Base-by-base conservation (phyloP, 2,888 invertebrate genomes). In the Phyllotreta cruciferae region DNA sequence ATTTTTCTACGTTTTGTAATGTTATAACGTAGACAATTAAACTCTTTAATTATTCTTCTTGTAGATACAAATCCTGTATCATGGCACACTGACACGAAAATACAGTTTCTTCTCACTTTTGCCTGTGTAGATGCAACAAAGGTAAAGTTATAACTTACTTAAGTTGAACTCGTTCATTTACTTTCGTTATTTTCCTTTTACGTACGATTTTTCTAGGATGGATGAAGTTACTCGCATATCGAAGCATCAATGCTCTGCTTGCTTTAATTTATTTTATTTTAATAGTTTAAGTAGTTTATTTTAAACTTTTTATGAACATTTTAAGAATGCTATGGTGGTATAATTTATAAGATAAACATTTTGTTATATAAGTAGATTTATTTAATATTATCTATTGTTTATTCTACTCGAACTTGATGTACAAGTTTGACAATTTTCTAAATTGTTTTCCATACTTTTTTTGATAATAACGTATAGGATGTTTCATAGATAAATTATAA, bases 71-170 rank as follows among this genome's bases (percentile, higher is more conserved):
- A 57, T 62, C 65, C 62, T 61, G 57, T 60, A 65, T 60, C 66
- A 61, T 67, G 62, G 67, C 67, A 66, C 66, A 62, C 58, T 62
- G 64, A 66, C 69, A 68, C 66, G 45, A 65, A 62, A 67, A 62
- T 65, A 68, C 66, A 66, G 66, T 64, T 66, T 68, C 68, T 70
- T 70, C 62, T 67, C 71, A 69, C 69, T 67, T 56, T 69, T 71
- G 71, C 70, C 70, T 71, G 71, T 63, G 70, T 71, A 71, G 71
- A 66, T 69, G 70, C 70, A 70, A 71, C 56, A 63, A 56, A 67
- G 60, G 64, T 64, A 57, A 56, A 61, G 42, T 57, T 61, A 64
- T 57, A 57, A 60, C 60, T 60, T 56, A 60, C 56, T 54, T 56
- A 24, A 24, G 24, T 24, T 24, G 24, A 24, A 24, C 24, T 24